Conservation (phyloP, 2,797 vertebrate genomes). For the Protonibea diacanthus region DNA sequence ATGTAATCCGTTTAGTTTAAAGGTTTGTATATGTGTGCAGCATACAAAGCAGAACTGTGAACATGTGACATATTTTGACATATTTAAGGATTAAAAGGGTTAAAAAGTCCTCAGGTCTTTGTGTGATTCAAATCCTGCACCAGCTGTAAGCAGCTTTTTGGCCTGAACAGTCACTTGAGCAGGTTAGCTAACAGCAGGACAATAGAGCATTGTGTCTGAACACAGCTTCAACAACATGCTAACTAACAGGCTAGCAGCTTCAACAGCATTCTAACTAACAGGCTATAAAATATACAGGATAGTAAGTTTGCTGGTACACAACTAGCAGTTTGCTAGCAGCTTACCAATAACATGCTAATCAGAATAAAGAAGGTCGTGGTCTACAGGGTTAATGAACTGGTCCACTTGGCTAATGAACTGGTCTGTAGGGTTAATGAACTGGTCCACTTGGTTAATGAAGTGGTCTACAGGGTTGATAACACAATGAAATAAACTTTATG, state of each 20-base stretch:
- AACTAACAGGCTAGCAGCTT: background rate
- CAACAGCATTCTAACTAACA: background rate
- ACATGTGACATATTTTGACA: background rate
- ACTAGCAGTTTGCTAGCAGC: background rate
- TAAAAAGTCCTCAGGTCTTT: background rate
- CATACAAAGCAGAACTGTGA: background rate
- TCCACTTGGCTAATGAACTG: too few relatives aligned
- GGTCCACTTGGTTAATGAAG: too few relatives aligned
- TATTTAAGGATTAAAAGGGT: background rate
- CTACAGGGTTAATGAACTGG: too few relatives aligned
- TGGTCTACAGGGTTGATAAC: too few relatives aligned
- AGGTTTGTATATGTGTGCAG: background rate
- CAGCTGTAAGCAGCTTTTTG: conserved; percentile 6
- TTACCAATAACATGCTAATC: too few relatives aligned
- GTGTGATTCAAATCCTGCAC: conserved; percentile 5
- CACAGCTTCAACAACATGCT: background rate
- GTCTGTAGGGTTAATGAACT: too few relatives aligned
- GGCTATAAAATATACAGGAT: too few relatives aligned
- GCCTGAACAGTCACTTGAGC: background rate
- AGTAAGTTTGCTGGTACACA: background rate
- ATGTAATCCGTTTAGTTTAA: background rate
- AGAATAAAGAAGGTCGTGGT: too few relatives aligned
- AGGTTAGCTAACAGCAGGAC: conserved; percentile 7
- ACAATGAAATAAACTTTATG: background rate
- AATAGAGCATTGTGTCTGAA: conserved; percentile 8